These are phyloP conservation scores for Hyperopisus bebe DNA, from an alignment of 2,113 vertebrate species.

Conservation along the genomic window DNA sequence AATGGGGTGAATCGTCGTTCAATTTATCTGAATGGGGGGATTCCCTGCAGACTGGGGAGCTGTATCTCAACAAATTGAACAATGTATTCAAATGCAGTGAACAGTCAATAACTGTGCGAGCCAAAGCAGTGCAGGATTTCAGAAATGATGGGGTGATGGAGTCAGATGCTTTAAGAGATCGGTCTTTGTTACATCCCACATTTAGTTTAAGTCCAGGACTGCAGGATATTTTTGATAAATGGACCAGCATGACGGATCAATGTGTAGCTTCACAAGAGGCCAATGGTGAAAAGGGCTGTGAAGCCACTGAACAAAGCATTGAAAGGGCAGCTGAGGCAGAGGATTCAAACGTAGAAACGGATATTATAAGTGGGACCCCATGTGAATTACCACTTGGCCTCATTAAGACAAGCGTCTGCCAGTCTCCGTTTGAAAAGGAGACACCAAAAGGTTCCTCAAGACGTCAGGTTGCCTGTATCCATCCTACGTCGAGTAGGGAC, in stretches of 20 bases:
- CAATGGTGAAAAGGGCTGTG: not conserved
- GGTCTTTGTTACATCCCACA: constrained; percentile 33
- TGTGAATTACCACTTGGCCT: not conserved
- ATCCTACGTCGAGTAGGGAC: constrained; percentile 63
- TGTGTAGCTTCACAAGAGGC: constrained; percentile 28
- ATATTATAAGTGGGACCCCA: not conserved
- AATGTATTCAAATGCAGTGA: constrained; percentile 24
- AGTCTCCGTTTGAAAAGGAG: constrained; percentile 20
- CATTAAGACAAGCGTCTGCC: not conserved
- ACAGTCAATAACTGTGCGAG: not conserved
- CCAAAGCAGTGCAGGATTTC: not conserved
- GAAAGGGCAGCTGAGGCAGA: not conserved
- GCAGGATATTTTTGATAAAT: constrained; percentile 77
- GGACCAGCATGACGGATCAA: constrained; percentile 63
- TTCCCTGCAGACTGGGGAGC: constrained; percentile 65
- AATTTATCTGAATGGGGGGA: constrained; percentile 73
- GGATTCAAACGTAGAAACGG: not conserved
- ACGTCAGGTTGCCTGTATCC: constrained; percentile 53
- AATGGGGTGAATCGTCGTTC: constrained; percentile 69
- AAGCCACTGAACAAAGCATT: not conserved
- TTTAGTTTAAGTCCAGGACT: constrained; percentile 77
- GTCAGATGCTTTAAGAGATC: not conserved
- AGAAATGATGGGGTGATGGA: not conserved
- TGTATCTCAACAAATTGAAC: constrained; percentile 54
- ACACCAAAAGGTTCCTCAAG: constrained; percentile 31